Conservation (phyloP, 2,113 vertebrate species). For the Pseudonaja textilis region DNA sequence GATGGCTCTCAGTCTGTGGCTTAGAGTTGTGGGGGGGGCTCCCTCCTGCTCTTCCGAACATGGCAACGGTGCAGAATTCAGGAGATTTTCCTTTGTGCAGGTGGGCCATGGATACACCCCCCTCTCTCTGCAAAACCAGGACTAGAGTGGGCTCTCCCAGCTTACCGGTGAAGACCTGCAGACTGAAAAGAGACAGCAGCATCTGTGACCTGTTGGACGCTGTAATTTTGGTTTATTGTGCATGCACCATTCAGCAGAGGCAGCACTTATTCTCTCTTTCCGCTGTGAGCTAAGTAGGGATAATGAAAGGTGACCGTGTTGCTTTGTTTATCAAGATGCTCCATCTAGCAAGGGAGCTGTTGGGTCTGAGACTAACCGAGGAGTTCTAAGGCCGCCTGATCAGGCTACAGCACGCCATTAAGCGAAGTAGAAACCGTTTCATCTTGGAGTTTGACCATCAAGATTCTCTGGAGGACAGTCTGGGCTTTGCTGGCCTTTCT, state of each 20-base stretch:
- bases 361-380: background rate
- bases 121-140: background rate
- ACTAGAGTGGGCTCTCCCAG: background rate
- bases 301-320: background rate
- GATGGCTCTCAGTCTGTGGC: background rate
- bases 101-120: background rate
- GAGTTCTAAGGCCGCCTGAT: background rate
- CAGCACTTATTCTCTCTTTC: background rate
- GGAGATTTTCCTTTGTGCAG: background rate
- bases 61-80: background rate
- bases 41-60: background rate
- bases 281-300: background rate
- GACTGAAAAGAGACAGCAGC: background rate
- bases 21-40: fast-evolving
- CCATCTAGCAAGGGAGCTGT: background rate
- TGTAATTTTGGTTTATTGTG: background rate
- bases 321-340: background rate
- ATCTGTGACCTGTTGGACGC: background rate
- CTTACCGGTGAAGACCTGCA: background rate
- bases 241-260: background rate
- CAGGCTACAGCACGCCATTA: background rate
- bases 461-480: background rate
- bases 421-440: background rate
- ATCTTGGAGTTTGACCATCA: background rate
- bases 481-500: background rate